These are phyloP conservation scores for Salvelinus namaycush DNA, from an alignment of 2,113 vertebrate genomes.

Conservation along the genomic window DNA sequence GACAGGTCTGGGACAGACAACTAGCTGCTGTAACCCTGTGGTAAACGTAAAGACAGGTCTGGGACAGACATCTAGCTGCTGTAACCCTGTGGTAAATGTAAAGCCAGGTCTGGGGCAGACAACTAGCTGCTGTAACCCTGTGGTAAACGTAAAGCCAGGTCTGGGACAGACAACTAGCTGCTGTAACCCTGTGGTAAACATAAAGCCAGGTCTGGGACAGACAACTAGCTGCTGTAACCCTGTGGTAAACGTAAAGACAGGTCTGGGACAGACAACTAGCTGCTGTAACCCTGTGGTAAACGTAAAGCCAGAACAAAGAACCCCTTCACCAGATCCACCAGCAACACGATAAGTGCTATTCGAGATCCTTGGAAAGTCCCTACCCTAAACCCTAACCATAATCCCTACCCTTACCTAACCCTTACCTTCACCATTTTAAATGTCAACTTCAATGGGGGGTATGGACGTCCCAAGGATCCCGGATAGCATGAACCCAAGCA, in stretches of 20 bases:
- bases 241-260: background rate
- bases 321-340: slow-evolving; percentile 22
- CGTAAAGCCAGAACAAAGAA: slow-evolving; percentile 13
- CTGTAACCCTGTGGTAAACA: background rate
- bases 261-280: slow-evolving; percentile 24
- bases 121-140: slow-evolving; percentile 30
- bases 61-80: slow-evolving; percentile 25
- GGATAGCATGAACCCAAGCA: no score
- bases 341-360: background rate
- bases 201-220: background rate
- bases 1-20: background rate
- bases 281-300: slow-evolving; percentile 22
- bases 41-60: background rate
- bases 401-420: no score
- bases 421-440: no score
- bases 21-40: background rate
- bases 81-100: slow-evolving; percentile 16
- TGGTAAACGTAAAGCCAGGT: background rate
- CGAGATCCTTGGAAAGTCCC: no score
- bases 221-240: slow-evolving; percentile 32
- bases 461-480: no score
- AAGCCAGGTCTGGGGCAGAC: background rate
- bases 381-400: no score
- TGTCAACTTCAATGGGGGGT: no score
- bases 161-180: background rate